Evolutionary conservation across 2,797 vertebrate genomes (phyloP).

Genomic region (Sebastes kiyomatsui): DNA sequence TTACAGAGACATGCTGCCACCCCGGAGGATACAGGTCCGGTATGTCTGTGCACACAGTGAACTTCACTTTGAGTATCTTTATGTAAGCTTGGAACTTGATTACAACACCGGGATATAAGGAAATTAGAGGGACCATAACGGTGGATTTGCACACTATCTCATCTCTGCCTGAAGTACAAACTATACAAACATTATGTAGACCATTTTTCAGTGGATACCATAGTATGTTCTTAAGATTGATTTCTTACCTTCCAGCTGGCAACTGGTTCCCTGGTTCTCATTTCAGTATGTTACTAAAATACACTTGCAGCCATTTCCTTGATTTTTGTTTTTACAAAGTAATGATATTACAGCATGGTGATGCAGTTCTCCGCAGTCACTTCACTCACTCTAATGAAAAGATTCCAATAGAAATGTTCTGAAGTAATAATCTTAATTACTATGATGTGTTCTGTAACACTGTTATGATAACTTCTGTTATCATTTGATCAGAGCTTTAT

Average conservation of each 20-base stretch:
- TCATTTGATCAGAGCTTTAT: too few species aligned
- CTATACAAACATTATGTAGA: not conserved
- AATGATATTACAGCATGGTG: not conserved
- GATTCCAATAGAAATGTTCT: too few species aligned
- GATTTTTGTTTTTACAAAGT: not conserved
- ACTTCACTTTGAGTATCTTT: not conserved
- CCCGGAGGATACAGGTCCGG: not conserved
- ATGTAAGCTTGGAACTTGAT: not conserved
- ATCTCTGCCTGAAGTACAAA: not conserved
- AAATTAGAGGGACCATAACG: not conserved
- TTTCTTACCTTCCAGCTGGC: not conserved
- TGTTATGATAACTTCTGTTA: too few species aligned
- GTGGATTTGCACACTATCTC: not conserved
- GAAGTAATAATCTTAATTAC: too few species aligned
- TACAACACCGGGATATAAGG: not conserved
- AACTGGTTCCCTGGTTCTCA: not conserved
- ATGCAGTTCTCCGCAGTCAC: not conserved
- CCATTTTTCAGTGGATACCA: not conserved
- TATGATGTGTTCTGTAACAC: too few species aligned
- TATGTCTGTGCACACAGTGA: not conserved
- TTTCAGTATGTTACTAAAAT: conserved; percentile 8
- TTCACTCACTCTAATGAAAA: too few species aligned
- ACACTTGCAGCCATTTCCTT: not conserved
- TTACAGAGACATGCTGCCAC: not conserved
- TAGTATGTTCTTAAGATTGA: not conserved